phyloP scores from a whole-genome alignment of 2,113 vertebrate genomes.

The Lipotes vexillifer region DNA sequence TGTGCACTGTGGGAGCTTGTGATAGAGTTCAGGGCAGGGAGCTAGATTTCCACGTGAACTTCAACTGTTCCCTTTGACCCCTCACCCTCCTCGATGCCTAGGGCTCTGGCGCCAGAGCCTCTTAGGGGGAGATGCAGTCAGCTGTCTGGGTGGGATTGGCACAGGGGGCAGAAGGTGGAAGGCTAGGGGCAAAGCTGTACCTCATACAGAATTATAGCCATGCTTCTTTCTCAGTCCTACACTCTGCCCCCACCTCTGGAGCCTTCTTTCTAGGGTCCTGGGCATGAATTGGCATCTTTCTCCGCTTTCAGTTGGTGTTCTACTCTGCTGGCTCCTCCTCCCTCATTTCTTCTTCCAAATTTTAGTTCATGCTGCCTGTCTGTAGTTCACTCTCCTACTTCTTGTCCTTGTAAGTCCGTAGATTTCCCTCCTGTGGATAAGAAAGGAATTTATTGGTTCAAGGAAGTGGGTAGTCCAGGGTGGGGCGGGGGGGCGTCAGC shows the following conservation, averaged over 20 bases:
- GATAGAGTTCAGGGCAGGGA: not conserved
- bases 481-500: not conserved
- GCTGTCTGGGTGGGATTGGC: not conserved
- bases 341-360: not conserved
- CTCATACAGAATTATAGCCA: not conserved
- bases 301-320: not conserved
- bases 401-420: not conserved
- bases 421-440: not conserved
- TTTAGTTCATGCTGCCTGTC: not conserved
- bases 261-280: not conserved
- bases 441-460: not conserved
- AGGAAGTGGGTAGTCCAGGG: not conserved
- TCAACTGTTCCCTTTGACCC: not conserved
- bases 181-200: not conserved
- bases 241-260: not conserved
- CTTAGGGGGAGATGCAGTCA: accelerated
- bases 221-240: not conserved
- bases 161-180: not conserved
- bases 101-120: not conserved
- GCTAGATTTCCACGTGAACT: not conserved
- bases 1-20: not conserved
- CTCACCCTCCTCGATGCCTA: not conserved
- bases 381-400: not conserved
- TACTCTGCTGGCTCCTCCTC: no score
- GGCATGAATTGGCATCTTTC: not conserved